Evolutionary conservation across 2,113 vertebrate genomes (phyloP).

Genomic region (Galemys pyrenaicus): DNA sequence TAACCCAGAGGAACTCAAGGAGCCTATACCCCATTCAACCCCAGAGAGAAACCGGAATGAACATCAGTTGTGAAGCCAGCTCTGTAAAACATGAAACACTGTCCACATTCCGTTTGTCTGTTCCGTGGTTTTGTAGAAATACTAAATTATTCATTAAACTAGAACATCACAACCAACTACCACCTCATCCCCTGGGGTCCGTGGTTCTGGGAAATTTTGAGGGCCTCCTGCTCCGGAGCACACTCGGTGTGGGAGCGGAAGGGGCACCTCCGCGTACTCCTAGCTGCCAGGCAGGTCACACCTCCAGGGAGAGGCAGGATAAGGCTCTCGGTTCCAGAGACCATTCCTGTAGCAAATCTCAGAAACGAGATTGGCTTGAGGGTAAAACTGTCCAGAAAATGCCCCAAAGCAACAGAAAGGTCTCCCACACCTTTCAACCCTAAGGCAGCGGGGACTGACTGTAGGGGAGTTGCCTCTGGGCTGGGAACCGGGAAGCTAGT

Average conservation of each 20-base stretch:
- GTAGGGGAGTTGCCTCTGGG: neutral
- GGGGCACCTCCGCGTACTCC: neutral
- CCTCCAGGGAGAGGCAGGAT: neutral
- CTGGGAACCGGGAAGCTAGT: neutral
- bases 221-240: neutral
- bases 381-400: neutral
- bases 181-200: neutral
- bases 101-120: neutral
- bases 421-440: neutral
- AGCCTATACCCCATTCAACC: neutral
- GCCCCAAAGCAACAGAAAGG: neutral
- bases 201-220: neutral
- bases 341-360: neutral
- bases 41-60: constrained; percentile 15
- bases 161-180: constrained; percentile 25
- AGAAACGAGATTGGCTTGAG: neutral
- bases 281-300: neutral
- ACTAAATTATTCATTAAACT: constrained; percentile 62
- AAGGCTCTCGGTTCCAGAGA: neutral
- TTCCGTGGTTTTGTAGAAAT: constrained; percentile 29
- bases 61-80: neutral
- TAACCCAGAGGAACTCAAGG: neutral
- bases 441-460: neutral
- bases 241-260: neutral
- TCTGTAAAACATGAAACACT: neutral